Conservation (phyloP, 2,888 invertebrate species). For the Metalampra italica region DNA sequence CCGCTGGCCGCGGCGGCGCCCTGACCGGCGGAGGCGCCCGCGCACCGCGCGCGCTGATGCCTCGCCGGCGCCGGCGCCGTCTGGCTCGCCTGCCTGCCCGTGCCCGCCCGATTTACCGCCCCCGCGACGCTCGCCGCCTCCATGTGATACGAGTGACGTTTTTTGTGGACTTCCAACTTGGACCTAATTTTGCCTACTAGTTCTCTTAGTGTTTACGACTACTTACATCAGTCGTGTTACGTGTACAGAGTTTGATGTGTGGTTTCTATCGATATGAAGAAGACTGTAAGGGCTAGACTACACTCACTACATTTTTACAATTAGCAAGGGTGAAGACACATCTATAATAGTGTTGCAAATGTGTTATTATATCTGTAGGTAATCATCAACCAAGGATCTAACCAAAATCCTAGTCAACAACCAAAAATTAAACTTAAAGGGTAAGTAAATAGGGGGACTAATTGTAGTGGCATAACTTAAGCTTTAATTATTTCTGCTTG, state of each 20-base stretch:
- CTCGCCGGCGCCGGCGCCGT: slow-evolving; percentile 47
- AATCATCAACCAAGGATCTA: neutral
- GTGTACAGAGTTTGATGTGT: no score
- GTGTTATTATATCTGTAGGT: neutral
- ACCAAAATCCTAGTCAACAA: neutral
- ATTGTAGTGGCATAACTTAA: neutral
- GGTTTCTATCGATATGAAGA: no score
- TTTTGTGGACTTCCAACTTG: neutral
- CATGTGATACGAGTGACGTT: slow-evolving; percentile 19
- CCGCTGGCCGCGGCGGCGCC: slow-evolving; percentile 70
- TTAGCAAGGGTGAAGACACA: no score
- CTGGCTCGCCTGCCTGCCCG: slow-evolving; percentile 65
- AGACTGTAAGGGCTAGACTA: no score
- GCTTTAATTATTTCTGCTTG: slow-evolving; percentile 2
- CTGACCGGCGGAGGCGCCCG: slow-evolving; percentile 61
- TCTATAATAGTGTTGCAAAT: no score
- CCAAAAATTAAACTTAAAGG: neutral
- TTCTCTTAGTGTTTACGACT: no score
- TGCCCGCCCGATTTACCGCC: slow-evolving; percentile 41
- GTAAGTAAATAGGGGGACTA: neutral
- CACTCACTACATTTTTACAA: no score
- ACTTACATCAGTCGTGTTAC: no score
- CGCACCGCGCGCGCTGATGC: slow-evolving; percentile 68
- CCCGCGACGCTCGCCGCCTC: slow-evolving; percentile 41
- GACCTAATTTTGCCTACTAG: no score